phyloP scores from a whole-genome alignment of 2,888 invertebrate species.

The Mesopsocus fuscifrons region DNA sequence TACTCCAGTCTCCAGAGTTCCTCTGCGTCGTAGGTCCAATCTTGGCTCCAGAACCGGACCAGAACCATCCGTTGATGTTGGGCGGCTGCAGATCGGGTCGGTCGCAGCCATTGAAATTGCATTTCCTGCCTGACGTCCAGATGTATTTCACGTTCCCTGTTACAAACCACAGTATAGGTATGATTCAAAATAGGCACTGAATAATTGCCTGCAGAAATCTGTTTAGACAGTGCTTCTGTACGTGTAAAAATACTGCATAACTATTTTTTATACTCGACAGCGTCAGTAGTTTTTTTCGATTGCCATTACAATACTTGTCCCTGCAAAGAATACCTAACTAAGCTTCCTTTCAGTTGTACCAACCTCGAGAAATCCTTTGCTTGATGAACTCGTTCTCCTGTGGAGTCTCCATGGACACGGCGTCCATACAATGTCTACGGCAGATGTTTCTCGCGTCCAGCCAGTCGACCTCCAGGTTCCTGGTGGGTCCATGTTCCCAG shows the following conservation, averaged over 20 bases:
- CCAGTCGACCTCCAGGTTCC: conserved; percentile 74
- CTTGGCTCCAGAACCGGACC: conserved; percentile 84
- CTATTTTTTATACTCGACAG: not conserved
- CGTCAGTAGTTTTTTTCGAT: no score
- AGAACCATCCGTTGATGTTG: conserved; percentile 80
- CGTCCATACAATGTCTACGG: conserved; percentile 84
- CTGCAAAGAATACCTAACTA: no score
- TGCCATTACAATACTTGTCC: no score
- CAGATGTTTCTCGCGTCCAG: conserved; percentile 80
- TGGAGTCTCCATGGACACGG: conserved; percentile 74
- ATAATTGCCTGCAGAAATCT: no score
- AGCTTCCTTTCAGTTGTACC: no score
- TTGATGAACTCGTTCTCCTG: conserved; percentile 83
- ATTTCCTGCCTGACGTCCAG: conserved; percentile 83
- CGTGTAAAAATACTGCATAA: not conserved
- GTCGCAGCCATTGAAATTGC: conserved; percentile 81
- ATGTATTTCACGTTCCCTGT: conserved; percentile 42
- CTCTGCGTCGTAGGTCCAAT: conserved; percentile 75
- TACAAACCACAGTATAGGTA: not conserved
- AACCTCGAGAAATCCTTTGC: conserved; percentile 63
- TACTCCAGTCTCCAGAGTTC: conserved; percentile 79
- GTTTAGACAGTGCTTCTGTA: no score
- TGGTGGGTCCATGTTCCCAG: conserved; percentile 71
- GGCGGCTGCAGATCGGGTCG: conserved; percentile 65
- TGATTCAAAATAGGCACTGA: not conserved